phyloP scores from a whole-genome alignment of 1,140 invertebrate genomes.

The Philotrypesis tridentata region DNA sequence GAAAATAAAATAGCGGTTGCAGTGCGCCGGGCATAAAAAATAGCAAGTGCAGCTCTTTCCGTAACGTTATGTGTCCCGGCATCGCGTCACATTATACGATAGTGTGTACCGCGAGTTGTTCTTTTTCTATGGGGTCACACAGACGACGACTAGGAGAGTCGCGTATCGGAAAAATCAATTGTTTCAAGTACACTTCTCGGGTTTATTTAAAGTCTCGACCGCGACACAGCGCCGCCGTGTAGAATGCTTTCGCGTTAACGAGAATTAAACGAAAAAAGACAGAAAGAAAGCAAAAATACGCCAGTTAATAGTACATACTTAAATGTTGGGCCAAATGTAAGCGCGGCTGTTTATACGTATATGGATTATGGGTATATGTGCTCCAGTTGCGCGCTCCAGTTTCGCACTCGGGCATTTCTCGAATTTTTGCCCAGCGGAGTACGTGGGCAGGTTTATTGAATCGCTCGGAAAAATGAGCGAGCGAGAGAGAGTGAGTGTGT shows the following conservation, averaged over 20 bases:
- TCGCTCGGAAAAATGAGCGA: neutral
- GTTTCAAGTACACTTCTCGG: constrained; percentile 25
- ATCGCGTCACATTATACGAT: neutral
- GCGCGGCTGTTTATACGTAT: neutral
- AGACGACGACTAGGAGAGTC: neutral
- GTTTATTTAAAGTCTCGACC: constrained; percentile 20
- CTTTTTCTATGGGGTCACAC: constrained; percentile 6
- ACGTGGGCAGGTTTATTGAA: neutral
- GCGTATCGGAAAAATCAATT: constrained; percentile 14
- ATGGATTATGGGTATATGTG: neutral
- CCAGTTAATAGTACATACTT: too few species aligned
- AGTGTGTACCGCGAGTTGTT: neutral
- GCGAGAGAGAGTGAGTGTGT: too few species aligned
- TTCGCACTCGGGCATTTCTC: constrained; percentile 1
- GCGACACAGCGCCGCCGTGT: neutral
- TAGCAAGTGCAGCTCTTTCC: neutral
- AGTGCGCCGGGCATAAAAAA: too few species aligned
- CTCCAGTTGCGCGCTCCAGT: constrained; percentile 19
- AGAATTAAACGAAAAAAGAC: neutral
- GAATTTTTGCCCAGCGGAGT: neutral
- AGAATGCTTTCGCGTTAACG: neutral
- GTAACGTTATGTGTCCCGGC: neutral
- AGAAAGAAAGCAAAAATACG: neutral
- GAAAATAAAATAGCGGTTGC: too few species aligned
- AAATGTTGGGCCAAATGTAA: too few species aligned